Evolutionary conservation across 2,797 vertebrate species (phyloP).

Genomic region (Falco berigora): DNA sequence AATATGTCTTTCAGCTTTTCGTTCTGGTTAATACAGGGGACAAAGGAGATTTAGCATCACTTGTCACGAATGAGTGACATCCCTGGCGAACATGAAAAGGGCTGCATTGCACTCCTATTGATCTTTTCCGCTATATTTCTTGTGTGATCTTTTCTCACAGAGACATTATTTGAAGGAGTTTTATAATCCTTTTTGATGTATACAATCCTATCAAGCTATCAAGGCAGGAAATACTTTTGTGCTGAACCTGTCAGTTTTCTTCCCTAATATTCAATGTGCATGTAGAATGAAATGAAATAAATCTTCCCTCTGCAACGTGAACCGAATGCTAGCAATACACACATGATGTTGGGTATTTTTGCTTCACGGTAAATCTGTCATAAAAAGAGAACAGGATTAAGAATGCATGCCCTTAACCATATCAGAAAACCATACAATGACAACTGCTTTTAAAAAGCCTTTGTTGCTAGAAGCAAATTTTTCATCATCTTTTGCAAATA

Average conservation of each 20-base stretch:
- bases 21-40: neutral
- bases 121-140: neutral
- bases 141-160: neutral
- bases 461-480: neutral
- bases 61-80: neutral
- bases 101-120: neutral
- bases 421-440: neutral
- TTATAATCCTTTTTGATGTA: slow-evolving; percentile 17
- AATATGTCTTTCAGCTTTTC: neutral
- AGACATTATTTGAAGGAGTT: slow-evolving; percentile 7
- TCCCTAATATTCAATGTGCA: neutral
- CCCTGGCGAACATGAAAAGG: neutral
- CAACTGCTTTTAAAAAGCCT: neutral
- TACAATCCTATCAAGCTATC: neutral
- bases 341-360: neutral
- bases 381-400: neutral
- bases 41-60: neutral
- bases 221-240: neutral
- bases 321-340: neutral
- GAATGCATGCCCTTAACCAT: neutral
- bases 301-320: neutral
- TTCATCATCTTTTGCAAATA: neutral
- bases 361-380: neutral
- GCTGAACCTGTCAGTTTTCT: neutral
- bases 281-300: neutral